Evolutionary conservation across 2,888 invertebrate genomes (phyloP), one percentile per base, ranked within the genome.

Genomic region (Rhodophaea formosa): DNA sequence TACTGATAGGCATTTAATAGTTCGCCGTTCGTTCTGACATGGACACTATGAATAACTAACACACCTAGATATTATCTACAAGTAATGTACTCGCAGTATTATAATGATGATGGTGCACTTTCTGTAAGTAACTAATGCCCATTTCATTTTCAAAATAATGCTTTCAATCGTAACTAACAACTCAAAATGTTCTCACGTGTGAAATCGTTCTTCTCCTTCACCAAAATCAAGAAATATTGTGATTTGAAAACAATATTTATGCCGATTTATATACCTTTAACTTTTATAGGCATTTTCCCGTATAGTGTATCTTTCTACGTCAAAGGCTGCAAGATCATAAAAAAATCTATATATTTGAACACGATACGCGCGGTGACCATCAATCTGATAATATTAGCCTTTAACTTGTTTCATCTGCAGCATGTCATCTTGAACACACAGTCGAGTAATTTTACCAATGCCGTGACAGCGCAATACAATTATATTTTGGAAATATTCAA

Each of bases 401-500:
- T 84, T 62, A 60, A 75, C 17, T 66, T 67, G 1, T 32, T 84
- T 7, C 87, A 88, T 57, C 58, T 83, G 7, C 69, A 68, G 30
- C 65, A 79, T 5, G 67, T 87, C 10, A 67, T 75, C 29, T 59
- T 66, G 3, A 62, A 69, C 1, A 63, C 69, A 1, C 77, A 79
- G 10, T 67, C 70, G 39, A 74, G 66, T 39, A 60, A 70, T 3
- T 69, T 82, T 61, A 80, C 75, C 0, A 74, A 80, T 23, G 79
- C 70, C 16, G 56, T 81, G 0, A 65, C 82, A 61, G 83, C 86
- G 7, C 72, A 84, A 69, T 67, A 83, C 49, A 89, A 90, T 63
- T 88, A 88, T 47, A 67, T 83, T 1, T 51, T 82, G 3, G 88
- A 90, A 64, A 52, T 86, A 2, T 59, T 75, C 8, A 62, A 59